Conservation (phyloP, 2,797 vertebrate genomes). For the Botia kubotai region DNA sequence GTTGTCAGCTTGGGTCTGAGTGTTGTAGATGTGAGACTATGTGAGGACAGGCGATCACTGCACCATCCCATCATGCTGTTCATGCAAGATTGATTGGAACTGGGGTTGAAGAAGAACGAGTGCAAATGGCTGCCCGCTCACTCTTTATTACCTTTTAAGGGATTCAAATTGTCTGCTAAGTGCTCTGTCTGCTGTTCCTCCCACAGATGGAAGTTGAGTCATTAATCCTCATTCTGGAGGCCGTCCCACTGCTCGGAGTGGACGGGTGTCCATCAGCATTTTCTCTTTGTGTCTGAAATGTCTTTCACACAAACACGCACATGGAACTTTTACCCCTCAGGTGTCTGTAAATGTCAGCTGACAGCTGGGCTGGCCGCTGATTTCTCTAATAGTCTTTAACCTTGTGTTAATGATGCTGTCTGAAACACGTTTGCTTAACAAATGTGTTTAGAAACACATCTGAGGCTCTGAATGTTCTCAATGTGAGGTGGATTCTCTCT, state of each 20-base stretch:
- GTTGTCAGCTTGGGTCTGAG: constrained; percentile 63
- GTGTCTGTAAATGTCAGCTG: constrained; percentile 70
- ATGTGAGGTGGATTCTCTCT: constrained; percentile 64
- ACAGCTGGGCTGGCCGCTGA: constrained; percentile 69
- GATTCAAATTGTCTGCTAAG: constrained; percentile 80
- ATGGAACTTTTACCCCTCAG: constrained; percentile 43
- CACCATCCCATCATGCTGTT: constrained; percentile 60
- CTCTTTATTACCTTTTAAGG: constrained; percentile 76
- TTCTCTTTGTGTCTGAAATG: constrained; percentile 49
- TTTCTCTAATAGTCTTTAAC: constrained; percentile 71
- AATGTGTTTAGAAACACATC: constrained; percentile 71
- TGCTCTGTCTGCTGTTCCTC: constrained; percentile 72
- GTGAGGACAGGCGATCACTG: constrained; percentile 64
- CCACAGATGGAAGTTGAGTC: constrained; percentile 77
- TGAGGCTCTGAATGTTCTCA: constrained; percentile 69
- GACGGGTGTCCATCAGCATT: constrained; percentile 76
- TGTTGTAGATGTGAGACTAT: constrained; percentile 47
- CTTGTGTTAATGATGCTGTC: constrained; percentile 74
- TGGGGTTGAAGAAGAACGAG: constrained; percentile 50
- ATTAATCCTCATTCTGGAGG: constrained; percentile 75
- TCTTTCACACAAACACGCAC: constrained; percentile 21
- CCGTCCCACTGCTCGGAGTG: constrained; percentile 68
- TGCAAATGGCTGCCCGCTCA: constrained; percentile 63
- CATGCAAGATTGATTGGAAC: constrained; percentile 26
- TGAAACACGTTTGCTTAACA: constrained; percentile 69